Conservation (phyloP, 2,113 vertebrate species). For the Forbesichthys agassizii region DNA sequence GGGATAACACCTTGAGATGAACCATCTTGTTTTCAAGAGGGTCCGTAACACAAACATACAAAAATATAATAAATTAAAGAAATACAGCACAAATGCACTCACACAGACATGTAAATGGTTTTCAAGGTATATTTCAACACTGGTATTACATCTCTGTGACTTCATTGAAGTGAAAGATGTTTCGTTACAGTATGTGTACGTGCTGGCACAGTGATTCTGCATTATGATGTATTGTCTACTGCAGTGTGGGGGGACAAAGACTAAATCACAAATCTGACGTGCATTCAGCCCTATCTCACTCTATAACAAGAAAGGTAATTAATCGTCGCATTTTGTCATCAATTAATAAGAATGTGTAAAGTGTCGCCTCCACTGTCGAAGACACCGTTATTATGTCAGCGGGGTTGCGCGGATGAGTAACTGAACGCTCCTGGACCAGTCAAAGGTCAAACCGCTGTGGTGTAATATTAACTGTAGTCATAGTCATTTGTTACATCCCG, state of each 20-base stretch:
- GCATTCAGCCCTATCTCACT: conserved; percentile 38
- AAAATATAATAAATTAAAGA: not conserved
- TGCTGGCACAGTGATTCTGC: conserved; percentile 19
- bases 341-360: conserved; percentile 63
- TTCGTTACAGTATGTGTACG: conserved; percentile 3
- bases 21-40: too few species aligned
- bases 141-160: too few species aligned
- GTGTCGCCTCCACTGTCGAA: conserved; percentile 33
- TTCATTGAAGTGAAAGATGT: too few species aligned
- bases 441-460: conserved; percentile 57
- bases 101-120: too few species aligned
- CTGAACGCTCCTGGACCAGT: conserved; percentile 51
- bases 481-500: conserved; percentile 64
- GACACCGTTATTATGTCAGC: conserved; percentile 39
- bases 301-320: conserved; percentile 51
- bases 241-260: not conserved
- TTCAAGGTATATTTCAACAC: too few species aligned
- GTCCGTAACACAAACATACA: too few species aligned
- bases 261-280: conserved; percentile 59
- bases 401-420: conserved; percentile 34
- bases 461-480: conserved; percentile 34
- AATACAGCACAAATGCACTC: not conserved
- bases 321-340: conserved; percentile 47
- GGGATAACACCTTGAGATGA: too few species aligned
- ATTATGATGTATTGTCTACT: conserved; percentile 37